Evolutionary conservation across 2,888 invertebrate genomes (phyloP).

Genomic region (Ochropleura leucogaster): DNA sequence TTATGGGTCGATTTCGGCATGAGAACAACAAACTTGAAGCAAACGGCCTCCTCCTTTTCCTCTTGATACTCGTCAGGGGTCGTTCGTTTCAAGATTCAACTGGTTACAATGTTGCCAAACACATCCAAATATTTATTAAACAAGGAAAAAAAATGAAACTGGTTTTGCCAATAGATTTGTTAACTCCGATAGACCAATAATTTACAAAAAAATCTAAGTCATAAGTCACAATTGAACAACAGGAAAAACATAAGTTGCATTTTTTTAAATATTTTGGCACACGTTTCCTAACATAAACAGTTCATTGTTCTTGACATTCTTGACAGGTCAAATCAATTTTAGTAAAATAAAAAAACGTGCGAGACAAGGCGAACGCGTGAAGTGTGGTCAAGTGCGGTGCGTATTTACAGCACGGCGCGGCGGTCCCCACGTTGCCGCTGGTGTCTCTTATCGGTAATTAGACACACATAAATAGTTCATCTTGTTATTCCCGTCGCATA

Average conservation of each 20-base stretch:
- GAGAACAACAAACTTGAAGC: conserved; percentile 25
- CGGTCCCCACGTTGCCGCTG: conserved; percentile 83
- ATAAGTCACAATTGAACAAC: not conserved
- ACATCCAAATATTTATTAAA: not conserved
- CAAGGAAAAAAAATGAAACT: too few species aligned
- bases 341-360: conserved; percentile 80
- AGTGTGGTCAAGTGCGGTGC: conserved; percentile 72
- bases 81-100: conserved; percentile 33
- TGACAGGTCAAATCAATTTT: conserved; percentile 77
- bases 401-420: conserved; percentile 79
- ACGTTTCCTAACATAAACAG: conserved; percentile 35
- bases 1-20: not conserved
- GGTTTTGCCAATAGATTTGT: not conserved
- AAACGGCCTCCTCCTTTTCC: conserved; percentile 11
- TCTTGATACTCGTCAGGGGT: not conserved
- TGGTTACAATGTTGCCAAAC: not conserved
- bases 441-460: conserved; percentile 80
- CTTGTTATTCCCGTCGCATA: conserved; percentile 77
- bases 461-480: conserved; percentile 81
- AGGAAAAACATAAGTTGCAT: not conserved
- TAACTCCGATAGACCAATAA: not conserved
- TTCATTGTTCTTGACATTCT: conserved; percentile 68
- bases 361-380: conserved; percentile 72
- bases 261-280: conserved; percentile 29
- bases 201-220: not conserved